A percentile compares a stretch with the other conserved stretches of the same genome.
Conservation (phyloP, 2,888 invertebrate genomes). For the Serripes groenlandicus region DNA sequence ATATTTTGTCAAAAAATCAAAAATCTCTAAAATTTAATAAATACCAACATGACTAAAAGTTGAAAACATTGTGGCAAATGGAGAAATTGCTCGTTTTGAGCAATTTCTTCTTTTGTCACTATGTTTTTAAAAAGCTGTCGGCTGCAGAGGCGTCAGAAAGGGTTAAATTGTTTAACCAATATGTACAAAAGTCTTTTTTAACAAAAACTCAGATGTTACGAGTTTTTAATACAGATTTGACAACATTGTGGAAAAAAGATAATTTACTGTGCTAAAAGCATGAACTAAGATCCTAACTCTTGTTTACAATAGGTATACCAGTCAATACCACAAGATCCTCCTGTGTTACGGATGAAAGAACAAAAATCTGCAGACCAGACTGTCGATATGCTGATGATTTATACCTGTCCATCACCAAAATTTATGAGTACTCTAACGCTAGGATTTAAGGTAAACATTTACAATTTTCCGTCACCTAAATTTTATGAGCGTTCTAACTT, state of each 20-base stretch:
- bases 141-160: too few relatives aligned
- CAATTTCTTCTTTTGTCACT: too few relatives aligned
- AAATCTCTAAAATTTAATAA: too few relatives aligned
- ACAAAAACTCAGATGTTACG: too few relatives aligned
- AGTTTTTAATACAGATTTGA: not conserved
- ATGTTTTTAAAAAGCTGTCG: too few relatives aligned
- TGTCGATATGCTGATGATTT: conserved; percentile 70
- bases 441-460: conserved; percentile 73
- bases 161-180: too few relatives aligned
- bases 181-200: too few relatives aligned
- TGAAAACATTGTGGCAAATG: too few relatives aligned
- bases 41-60: too few relatives aligned
- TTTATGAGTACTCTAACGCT: conserved; percentile 67
- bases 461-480: not conserved
- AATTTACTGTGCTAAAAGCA: not conserved
- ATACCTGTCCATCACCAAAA: conserved; percentile 71
- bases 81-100: too few relatives aligned
- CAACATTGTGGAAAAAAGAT: too few relatives aligned
- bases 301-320: conserved; percentile 69
- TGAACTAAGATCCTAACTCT: not conserved
- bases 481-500: not conserved
- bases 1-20: too few relatives aligned
- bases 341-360: conserved; percentile 55
- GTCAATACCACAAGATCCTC: conserved; percentile 62
- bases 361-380: conserved; percentile 12